A percentile compares a stretch with the other conserved stretches of the same genome.
These are phyloP conservation scores for Leiothrix lutea DNA, from an alignment of 2,113 vertebrate species.

Conservation along the genomic window DNA sequence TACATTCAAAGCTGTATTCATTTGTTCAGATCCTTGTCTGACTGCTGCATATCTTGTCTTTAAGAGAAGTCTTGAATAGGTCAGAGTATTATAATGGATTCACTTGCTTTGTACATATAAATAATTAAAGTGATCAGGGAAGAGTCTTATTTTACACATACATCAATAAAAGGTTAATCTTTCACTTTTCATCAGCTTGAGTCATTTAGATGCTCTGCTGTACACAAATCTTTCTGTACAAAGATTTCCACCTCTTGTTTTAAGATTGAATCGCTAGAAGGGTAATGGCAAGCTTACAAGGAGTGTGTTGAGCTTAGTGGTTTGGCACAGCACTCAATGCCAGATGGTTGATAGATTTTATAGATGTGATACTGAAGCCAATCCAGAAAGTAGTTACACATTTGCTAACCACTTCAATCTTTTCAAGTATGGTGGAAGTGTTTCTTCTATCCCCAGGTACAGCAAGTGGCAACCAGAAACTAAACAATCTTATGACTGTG, in stretches of 20 bases:
- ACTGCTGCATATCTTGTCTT: neutral
- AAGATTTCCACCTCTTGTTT: neutral
- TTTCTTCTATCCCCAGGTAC: neutral
- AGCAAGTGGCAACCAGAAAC: neutral
- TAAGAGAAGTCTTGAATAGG: neutral
- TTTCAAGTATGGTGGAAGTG: neutral
- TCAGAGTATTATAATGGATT: neutral
- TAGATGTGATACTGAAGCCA: neutral
- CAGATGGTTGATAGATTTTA: neutral
- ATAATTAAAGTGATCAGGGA: neutral
- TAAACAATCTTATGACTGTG: neutral
- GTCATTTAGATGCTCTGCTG: neutral
- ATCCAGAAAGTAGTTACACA: neutral
- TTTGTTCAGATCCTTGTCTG: neutral
- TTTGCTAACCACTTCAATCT: neutral
- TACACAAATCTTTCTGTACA: neutral
- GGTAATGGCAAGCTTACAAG: neutral
- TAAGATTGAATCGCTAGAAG: neutral
- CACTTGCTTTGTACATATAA: neutral
- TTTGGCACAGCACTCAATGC: neutral
- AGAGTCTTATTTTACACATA: neutral
- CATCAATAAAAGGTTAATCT: conserved; percentile 18
- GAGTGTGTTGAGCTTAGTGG: neutral
- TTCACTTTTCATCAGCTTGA: neutral
- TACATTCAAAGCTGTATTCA: neutral